A percentile compares a stretch with the other conserved stretches of the same genome.
These are phyloP conservation scores for Trissolcus japonicus DNA, from an alignment of 2,888 invertebrate genomes.

Conservation along the genomic window DNA sequence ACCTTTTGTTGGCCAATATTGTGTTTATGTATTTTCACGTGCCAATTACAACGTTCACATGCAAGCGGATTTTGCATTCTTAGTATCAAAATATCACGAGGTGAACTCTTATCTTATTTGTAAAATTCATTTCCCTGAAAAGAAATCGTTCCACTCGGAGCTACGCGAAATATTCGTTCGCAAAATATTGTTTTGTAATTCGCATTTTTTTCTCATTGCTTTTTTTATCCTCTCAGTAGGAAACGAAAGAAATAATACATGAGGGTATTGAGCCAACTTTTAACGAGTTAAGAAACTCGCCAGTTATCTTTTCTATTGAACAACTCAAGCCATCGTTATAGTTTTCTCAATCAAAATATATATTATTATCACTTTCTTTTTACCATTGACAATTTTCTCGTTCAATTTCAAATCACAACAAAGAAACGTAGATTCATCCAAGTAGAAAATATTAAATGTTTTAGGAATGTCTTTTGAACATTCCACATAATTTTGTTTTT, in stretches of 20 bases:
- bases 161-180: too few species aligned
- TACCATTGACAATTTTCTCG: slow-evolving; percentile 23
- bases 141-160: too few species aligned
- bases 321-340: slow-evolving; percentile 17
- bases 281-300: slow-evolving; percentile 45
- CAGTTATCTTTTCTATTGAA: slow-evolving; percentile 35
- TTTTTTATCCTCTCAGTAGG: background rate
- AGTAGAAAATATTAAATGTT: background rate
- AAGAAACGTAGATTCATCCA: background rate
- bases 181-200: too few species aligned
- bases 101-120: slow-evolving; percentile 8
- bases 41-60: slow-evolving; percentile 1
- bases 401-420: slow-evolving; percentile 6
- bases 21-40: slow-evolving; percentile 27
- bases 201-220: background rate
- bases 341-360: slow-evolving; percentile 24
- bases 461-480: background rate
- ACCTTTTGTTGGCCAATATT: slow-evolving; percentile 14
- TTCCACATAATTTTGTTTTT: too few species aligned
- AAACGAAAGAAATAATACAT: slow-evolving; percentile 22
- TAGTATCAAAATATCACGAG: slow-evolving; percentile 13
- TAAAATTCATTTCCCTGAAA: background rate
- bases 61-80: background rate
- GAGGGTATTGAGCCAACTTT: slow-evolving; percentile 22
- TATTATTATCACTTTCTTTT: slow-evolving; percentile 20